Percentiles rank a stretch among this genome's conserved stretches.
Conservation (phyloP, 2,797 vertebrate species). For the Delichon dasypus region DNA sequence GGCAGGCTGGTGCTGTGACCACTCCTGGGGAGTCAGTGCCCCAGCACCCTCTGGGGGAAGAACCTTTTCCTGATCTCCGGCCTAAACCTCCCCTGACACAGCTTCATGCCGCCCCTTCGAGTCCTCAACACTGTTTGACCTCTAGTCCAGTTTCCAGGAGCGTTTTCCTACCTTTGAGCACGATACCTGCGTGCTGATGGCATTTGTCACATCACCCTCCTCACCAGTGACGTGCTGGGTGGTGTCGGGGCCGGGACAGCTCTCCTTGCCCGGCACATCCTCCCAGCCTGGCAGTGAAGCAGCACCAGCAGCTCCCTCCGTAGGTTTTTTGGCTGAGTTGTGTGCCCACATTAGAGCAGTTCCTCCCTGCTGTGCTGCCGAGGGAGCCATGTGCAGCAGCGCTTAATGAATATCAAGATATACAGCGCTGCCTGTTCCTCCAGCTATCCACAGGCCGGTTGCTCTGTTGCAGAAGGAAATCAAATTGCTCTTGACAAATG, state of each 20-base stretch:
- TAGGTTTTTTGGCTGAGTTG: background rate
- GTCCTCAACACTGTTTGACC: background rate
- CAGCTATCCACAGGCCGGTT: conserved; percentile 38
- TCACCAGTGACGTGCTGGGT: background rate
- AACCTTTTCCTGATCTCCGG: background rate
- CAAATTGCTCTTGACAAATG: conserved; percentile 64
- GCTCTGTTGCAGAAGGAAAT: conserved; percentile 36
- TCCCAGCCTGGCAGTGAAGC: background rate
- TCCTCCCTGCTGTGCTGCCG: background rate
- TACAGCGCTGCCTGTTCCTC: background rate
- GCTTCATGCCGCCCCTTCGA: accelerated
- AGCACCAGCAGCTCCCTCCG: background rate
- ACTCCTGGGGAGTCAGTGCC: background rate
- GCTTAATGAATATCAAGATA: conserved; percentile 49
- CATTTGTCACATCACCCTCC: background rate
- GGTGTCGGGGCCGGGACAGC: background rate
- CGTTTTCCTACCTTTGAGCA: background rate
- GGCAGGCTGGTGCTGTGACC: background rate
- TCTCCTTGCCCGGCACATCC: background rate
- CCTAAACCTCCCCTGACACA: background rate
- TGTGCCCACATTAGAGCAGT: background rate
- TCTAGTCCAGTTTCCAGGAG: background rate
- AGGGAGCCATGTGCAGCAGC: background rate
- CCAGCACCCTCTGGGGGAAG: background rate
- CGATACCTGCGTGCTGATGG: accelerated